Conservation (phyloP, 2,113 vertebrate species). For the Lophius piscatorius region DNA sequence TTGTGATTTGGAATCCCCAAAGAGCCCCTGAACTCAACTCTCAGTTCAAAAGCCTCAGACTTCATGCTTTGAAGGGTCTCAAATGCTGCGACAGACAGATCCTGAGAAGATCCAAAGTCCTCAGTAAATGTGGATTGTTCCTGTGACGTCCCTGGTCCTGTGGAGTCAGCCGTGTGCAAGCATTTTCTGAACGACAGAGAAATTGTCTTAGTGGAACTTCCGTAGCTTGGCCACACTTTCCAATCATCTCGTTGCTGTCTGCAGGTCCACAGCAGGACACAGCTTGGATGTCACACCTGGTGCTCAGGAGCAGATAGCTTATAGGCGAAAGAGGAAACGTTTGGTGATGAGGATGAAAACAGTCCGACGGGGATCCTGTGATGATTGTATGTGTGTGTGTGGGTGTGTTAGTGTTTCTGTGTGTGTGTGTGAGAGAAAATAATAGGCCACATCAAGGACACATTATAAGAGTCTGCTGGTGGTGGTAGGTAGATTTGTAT, state of each 20-base stretch:
- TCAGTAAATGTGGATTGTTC: conserved; percentile 43
- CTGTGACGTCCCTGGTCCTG: conserved; percentile 47
- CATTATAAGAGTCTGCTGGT: conserved; percentile 68
- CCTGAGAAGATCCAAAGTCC: conserved; percentile 50
- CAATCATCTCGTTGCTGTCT: conserved; percentile 51
- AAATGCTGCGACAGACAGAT: conserved; percentile 35
- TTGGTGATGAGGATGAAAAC: conserved; percentile 37
- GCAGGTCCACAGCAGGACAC: conserved; percentile 59
- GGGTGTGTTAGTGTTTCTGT: conserved; percentile 26
- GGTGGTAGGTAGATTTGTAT: conserved; percentile 76
- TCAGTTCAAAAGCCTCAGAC: conserved; percentile 34
- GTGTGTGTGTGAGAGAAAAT: conserved; percentile 43
- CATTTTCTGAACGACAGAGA: conserved; percentile 41
- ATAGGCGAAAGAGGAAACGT: conserved; percentile 54
- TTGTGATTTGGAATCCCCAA: conserved; percentile 41
- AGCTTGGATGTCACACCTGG: conserved; percentile 70
- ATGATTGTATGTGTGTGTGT: conserved; percentile 16
- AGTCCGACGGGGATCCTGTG: conserved; percentile 46
- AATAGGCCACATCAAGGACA: conserved; percentile 50
- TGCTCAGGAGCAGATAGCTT: conserved; percentile 71
- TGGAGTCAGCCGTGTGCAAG: conserved; percentile 29
- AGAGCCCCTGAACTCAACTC: conserved; percentile 44
- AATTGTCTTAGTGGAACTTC: conserved; percentile 47
- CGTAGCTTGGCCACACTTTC: conserved; percentile 39
- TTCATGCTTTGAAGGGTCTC: conserved; percentile 20